phyloP scores from a whole-genome alignment of 1,140 invertebrate species.

The Temnothorax nylanderi region DNA sequence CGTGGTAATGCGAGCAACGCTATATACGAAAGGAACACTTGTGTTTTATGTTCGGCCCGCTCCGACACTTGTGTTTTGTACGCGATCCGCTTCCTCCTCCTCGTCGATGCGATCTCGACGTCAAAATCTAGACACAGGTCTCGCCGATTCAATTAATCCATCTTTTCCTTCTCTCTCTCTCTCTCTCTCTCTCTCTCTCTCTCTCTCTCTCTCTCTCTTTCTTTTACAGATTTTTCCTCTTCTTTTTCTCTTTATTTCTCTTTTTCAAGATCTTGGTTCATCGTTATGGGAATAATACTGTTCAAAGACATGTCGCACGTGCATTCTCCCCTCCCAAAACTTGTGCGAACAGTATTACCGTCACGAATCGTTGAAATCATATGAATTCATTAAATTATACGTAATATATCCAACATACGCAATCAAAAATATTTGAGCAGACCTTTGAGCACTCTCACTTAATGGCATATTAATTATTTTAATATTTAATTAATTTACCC shows the following conservation, averaged over 20 bases:
- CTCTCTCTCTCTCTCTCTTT: neutral
- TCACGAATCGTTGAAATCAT: neutral
- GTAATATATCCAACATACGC: neutral
- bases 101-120: neutral
- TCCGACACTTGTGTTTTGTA: slow-evolving; percentile 65
- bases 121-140: slow-evolving; percentile 41
- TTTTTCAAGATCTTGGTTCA: slow-evolving; percentile 31
- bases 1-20: slow-evolving; percentile 43
- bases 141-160: neutral
- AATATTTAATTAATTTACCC: slow-evolving; percentile 30
- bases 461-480: slow-evolving; percentile 40
- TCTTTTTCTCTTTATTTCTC: neutral
- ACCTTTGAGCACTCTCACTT: neutral
- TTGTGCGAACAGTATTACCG: neutral
- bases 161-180: neutral
- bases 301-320: neutral
- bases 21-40: slow-evolving; percentile 70
- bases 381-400: slow-evolving; percentile 25
- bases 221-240: neutral
- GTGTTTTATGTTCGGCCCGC: slow-evolving; percentile 69
- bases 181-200: slow-evolving; percentile 5
- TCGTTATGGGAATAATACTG: neutral
- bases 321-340: neutral
- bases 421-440: slow-evolving; percentile 37
- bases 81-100: slow-evolving; percentile 4